phyloP scores from a whole-genome alignment of 2,888 invertebrate genomes.

The Tubulanus polymorphus region DNA sequence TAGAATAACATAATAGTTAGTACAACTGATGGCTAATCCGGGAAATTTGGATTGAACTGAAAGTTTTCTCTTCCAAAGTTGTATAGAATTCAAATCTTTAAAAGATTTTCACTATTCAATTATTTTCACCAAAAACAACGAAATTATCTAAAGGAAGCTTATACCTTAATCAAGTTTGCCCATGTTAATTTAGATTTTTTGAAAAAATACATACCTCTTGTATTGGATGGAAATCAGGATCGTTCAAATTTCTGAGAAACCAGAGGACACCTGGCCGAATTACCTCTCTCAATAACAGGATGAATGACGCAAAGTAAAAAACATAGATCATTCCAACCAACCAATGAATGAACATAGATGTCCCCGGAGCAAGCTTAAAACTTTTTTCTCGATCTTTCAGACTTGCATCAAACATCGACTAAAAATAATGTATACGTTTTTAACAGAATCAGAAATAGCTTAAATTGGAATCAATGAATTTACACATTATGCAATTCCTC shows the following conservation, averaged over 20 bases:
- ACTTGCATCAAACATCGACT: slow-evolving; percentile 53
- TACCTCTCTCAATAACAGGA: slow-evolving; percentile 88
- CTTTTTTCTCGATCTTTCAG: slow-evolving; percentile 69
- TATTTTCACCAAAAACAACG: too few relatives aligned
- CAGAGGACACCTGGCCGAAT: slow-evolving; percentile 94
- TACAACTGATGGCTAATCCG: too few relatives aligned
- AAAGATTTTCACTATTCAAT: too few relatives aligned
- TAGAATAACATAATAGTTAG: too few relatives aligned
- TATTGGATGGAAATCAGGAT: slow-evolving; percentile 98
- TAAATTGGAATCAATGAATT: slow-evolving; percentile 12
- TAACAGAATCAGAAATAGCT: slow-evolving; percentile 64
- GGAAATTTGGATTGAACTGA: too few relatives aligned
- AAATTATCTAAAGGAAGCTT: too few relatives aligned
- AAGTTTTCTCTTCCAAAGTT: too few relatives aligned
- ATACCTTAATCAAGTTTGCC: too few relatives aligned
- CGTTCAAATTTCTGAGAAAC: slow-evolving; percentile 96
- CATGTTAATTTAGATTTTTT: too few relatives aligned
- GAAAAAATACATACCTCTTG: slow-evolving; percentile 63
- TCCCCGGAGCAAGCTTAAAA: slow-evolving; percentile 87
- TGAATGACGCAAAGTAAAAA: slow-evolving; percentile 90
- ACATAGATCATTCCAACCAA: slow-evolving; percentile 97
- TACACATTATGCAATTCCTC: too few relatives aligned
- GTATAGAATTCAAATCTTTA: too few relatives aligned
- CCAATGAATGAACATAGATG: slow-evolving; percentile 98
- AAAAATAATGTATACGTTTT: slow-evolving; percentile 61